Percentiles rank a stretch among this genome's conserved stretches.
Evolutionary conservation across 64 coral and sea anemone species (phyloP).

Genomic region (Acropora tenuis): DNA sequence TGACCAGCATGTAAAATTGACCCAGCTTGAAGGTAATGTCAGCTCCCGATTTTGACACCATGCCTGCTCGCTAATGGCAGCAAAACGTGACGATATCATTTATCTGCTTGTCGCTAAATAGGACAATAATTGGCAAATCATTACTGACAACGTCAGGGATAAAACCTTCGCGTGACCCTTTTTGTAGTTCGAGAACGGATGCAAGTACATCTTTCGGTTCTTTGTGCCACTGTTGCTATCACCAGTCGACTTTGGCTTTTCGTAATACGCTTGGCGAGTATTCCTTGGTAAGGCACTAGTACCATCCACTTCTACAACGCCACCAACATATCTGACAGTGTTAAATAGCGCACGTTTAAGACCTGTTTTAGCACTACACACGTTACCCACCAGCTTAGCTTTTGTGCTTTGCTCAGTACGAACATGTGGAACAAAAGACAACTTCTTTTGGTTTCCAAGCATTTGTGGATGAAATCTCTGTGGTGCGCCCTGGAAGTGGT

Average conservation of each 20-base stretch:
- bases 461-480: background rate
- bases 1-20: slow-evolving; percentile 20
- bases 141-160: slow-evolving; percentile 66
- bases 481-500: background rate
- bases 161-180: slow-evolving; percentile 41
- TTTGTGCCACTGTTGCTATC: background rate
- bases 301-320: background rate
- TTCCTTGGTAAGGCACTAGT: slow-evolving; percentile 24
- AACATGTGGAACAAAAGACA: background rate
- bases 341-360: background rate
- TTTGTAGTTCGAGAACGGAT: slow-evolving; percentile 65
- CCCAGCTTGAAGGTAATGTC: slow-evolving; percentile 34
- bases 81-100: slow-evolving; percentile 53
- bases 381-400: background rate
- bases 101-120: slow-evolving; percentile 45
- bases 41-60: slow-evolving; percentile 8
- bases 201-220: slow-evolving; percentile 43
- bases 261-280: background rate
- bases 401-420: background rate
- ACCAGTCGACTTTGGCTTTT: background rate
- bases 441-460: slow-evolving; percentile 3
- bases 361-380: background rate
- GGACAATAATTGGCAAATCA: slow-evolving; percentile 60
- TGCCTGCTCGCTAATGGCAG: slow-evolving; percentile 4
- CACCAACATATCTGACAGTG: background rate